phyloP scores from a whole-genome alignment of 2,888 invertebrate genomes.

The Oxytorus armatus region DNA sequence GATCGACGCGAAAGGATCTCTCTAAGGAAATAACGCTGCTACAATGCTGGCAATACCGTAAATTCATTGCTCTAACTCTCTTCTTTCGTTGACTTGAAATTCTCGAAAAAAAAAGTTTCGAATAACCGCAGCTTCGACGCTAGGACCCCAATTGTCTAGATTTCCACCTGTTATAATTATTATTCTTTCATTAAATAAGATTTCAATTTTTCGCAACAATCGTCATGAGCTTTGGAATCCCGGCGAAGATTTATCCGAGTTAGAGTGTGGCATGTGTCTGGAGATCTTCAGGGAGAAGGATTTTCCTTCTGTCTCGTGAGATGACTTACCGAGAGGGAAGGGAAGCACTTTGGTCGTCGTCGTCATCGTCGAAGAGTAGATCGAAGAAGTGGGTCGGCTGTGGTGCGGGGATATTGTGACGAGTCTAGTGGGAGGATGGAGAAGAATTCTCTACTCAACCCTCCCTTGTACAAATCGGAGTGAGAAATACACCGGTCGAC shows the following conservation, averaged over 20 bases:
- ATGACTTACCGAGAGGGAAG: constrained; percentile 47
- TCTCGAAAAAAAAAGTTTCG: no score
- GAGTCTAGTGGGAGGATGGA: background rate
- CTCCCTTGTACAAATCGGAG: background rate
- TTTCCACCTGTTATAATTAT: no score
- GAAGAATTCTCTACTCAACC: background rate
- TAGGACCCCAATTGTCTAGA: no score
- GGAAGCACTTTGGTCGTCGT: constrained; percentile 39
- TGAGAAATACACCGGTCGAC: background rate
- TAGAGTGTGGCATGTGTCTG: constrained; percentile 31
- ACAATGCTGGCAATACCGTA: no score
- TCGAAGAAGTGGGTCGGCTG: constrained; percentile 34
- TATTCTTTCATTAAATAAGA: no score
- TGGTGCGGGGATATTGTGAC: constrained; percentile 27
- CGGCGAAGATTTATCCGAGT: constrained; percentile 35
- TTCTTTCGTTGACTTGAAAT: no score
- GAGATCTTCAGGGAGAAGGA: constrained; percentile 43
- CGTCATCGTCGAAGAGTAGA: constrained; percentile 19
- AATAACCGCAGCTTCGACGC: no score
- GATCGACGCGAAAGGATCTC: no score
- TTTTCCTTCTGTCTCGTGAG: constrained; percentile 47
- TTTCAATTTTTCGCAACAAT: no score
- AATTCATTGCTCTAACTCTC: no score
- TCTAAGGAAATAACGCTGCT: no score
- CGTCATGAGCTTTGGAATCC: constrained; percentile 1